Base-by-base conservation (phyloP, 2,797 vertebrate genomes). In the Tapera naevia region DNA sequence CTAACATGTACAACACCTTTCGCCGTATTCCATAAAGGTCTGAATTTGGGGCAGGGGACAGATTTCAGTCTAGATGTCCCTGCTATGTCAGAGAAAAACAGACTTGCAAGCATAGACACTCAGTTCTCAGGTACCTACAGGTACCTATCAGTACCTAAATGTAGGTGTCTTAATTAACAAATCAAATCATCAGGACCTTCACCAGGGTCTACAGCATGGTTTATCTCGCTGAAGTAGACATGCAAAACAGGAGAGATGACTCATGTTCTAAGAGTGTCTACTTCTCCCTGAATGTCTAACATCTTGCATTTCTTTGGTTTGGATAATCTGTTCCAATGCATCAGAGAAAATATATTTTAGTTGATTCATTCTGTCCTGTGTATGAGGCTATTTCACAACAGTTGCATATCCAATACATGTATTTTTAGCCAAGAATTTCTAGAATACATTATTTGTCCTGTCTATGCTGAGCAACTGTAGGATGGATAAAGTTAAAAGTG, bases 221-320 rank as follows among this genome's bases (percentile, higher is more conserved):
- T 94, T 90, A 22, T 90, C 11, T 88, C 66, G 41, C 66, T 94
- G 58, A 94, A 94, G 62, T 48, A 94, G 94, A 73, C 83, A 64
- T 23, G 61, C 54, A 81, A 86, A 95, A 32, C 48, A 81, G 45
- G 48, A 79, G 66, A 86, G 51, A 81, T 95, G 94, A 93, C 80
- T 96, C 86, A 94, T 86, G 66, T 87, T 88, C 80, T 94, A 86
- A 30, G 50, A 58, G 72, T 81, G 70, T 56, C 66, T 91, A 56
- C 84, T 79, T 86, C 41, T 79, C 70, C 53, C 82, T 75, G 80
- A 56, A 73, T 75, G 53, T 79, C 70, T 81, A 86, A 51, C 24
- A 71, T 95, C 78, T 57, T 17, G 11, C 16, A 1, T 73, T 79
- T 86, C 66, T 66, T 90, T 81, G 43, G 27, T 86, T 84, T 88